Evolutionary conservation across 2,797 vertebrate species (phyloP).

Genomic region (Melanotaenia trifasciata): DNA sequence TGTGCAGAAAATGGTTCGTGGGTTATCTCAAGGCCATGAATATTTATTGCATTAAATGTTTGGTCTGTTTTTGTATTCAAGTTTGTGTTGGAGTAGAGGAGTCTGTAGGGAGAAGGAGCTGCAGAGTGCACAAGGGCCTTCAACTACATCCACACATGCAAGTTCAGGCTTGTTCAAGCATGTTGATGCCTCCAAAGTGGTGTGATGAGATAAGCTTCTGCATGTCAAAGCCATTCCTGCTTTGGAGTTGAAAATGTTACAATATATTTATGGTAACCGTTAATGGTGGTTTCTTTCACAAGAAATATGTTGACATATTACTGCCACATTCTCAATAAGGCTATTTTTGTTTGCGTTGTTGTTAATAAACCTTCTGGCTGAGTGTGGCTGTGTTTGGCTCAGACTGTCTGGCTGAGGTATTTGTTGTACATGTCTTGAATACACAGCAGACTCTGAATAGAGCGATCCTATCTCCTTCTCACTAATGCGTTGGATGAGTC

Average conservation of each 20-base stretch:
- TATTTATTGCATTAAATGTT: background rate
- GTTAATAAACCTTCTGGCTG: conserved; percentile 24
- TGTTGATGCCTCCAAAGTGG: conserved; percentile 26
- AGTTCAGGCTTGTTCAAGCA: conserved; percentile 42
- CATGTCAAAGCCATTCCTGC: background rate
- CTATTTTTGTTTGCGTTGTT: background rate
- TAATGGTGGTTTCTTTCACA: background rate
- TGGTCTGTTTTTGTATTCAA: background rate
- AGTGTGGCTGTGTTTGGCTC: conserved; percentile 21
- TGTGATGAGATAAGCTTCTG: conserved; percentile 23
- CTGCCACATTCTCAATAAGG: conserved; percentile 8
- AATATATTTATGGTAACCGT: background rate
- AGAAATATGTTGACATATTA: conserved; percentile 6
- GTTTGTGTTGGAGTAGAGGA: conserved; percentile 7
- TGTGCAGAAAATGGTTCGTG: background rate
- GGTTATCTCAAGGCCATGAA: background rate
- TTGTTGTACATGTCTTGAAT: conserved; percentile 39
- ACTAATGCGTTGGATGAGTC: conserved; percentile 41
- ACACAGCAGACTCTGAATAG: conserved; percentile 56
- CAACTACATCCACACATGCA: conserved; percentile 12
- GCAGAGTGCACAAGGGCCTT: conserved; percentile 11
- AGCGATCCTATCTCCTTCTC: conserved; percentile 52
- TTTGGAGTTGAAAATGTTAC: conserved; percentile 1
- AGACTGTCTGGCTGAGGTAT: conserved; percentile 28
- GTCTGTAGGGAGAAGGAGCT: background rate